Evolutionary conservation across 2,797 vertebrate genomes (phyloP), one percentile per base, ranked within the genome.

Genomic region (Artibeus lituratus): DNA sequence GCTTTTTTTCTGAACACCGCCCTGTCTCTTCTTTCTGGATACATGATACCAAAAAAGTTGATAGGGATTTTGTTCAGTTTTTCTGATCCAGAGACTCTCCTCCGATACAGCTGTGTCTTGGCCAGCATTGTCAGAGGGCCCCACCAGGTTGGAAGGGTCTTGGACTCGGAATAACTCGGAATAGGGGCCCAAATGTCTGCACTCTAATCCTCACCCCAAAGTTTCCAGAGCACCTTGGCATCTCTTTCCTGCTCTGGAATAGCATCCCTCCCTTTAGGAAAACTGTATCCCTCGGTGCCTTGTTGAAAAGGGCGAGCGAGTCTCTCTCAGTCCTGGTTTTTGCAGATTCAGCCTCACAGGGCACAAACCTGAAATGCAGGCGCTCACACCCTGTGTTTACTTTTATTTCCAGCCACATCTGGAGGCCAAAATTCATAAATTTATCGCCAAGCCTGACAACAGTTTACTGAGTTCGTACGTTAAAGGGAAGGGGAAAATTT

Each of bases 321-420:
- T 91, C 92, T 94, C 86, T 22, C 59, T 47, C 12, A 21, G 65
- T 26, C 85, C 32, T 22, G 55, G 42, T 53, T 95, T 97, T 49
- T 96, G 96, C 97, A 93, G 84, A 96, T 87, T 97, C 97, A 97
- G 97, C 95, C 95, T 93, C 78, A 15, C 32, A 12, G 83, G 87
- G 84, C 53, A 53, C 88, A 91, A n/a, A 78, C 76, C 83, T 7
- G 91, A 82, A 95, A 44, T 24, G 3, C 0, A 2, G 83, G 62
- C 44, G 55, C 67, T 95, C 84, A 47, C 1, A 7, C 94, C 88
- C 47, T 1, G 1, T 69, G 55, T 96, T 97, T 96, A 26, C 96
- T 95, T 95, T 90, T 83, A 10, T 95, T 96, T 76, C 92, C 92
- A 92, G 96, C 97, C 96, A 87, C 92, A 82, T 94, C 59, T 78